These are phyloP conservation scores for Kryphioiulus occultus DNA, from an alignment of 2,888 invertebrate genomes.

Conservation along the genomic window DNA sequence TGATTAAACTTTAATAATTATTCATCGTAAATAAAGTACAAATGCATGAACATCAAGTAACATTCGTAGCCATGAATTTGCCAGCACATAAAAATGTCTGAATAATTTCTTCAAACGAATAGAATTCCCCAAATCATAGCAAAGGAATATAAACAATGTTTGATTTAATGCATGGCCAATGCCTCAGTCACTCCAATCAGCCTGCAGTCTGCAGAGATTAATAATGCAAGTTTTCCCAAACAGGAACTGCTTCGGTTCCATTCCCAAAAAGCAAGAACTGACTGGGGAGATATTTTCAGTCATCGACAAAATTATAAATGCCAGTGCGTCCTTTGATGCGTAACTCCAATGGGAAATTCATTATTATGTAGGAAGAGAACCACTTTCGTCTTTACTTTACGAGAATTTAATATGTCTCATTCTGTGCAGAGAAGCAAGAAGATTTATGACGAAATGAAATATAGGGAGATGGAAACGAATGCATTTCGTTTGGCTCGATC, in stretches of 20 bases:
- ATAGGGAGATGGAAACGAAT: background rate
- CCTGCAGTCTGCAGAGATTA: background rate
- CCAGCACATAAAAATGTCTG: too few species aligned
- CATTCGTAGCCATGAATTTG: too few species aligned
- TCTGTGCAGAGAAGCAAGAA: slow-evolving; percentile 23
- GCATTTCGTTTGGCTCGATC: slow-evolving; percentile 15
- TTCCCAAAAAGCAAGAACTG: background rate
- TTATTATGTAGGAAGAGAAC: slow-evolving; percentile 23
- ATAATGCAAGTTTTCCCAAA: background rate
- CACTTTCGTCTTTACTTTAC: slow-evolving; percentile 13
- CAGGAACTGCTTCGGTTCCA: background rate
- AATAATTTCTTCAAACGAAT: too few species aligned
- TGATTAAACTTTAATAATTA: too few species aligned
- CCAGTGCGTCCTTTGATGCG: background rate
- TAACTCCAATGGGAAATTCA: slow-evolving; percentile 23
- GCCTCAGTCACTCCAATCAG: background rate
- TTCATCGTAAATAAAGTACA: too few species aligned
- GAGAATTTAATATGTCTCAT: slow-evolving; percentile 23
- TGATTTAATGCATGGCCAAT: too few species aligned
- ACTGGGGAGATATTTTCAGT: background rate
- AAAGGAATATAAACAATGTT: too few species aligned
- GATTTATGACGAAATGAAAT: slow-evolving; percentile 23
- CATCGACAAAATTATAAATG: slow-evolving; percentile 23
- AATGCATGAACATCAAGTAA: too few species aligned
- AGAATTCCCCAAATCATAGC: too few species aligned